Evolutionary conservation across 2,113 vertebrate species (phyloP), one percentile per base, ranked within the genome.

Genomic region (Perccottus glenii): DNA sequence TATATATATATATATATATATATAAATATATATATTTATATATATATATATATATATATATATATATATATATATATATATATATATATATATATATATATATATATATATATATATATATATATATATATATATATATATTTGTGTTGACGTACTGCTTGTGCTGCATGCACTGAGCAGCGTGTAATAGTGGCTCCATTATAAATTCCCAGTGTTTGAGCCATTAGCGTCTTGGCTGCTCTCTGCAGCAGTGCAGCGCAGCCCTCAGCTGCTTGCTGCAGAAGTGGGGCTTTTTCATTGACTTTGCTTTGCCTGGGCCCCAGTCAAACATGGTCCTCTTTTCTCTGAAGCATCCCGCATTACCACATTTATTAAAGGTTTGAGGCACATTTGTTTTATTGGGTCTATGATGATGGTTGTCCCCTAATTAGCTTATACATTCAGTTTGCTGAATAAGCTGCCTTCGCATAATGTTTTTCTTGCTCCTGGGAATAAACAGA

Each of bases 191-290:
- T 45, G 51, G 36, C 68, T 72, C 45, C 52, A 60, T 77, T 60
- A 9, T 38, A 76, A 73, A 68, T 50, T 44, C 38, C 64, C 16
- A 75, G 64, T 63, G 44, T 77, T 80, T 67, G 51, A 74, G 64
- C 56, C 80, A 73, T 75, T 76, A 63, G 69, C 15, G 11, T 53
- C 73, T 78, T 75, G 67, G 70, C 75, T 52, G 19, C 15, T 84
- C 61, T 81, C 83, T 90, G 88, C 85, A 90, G 88, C 88, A 87
- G 78, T 84, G 80, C 88, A 88, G 85, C 75, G 60, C 88, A 87
- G 83, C 73, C 53, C 4, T 77, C 66, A 77, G 70, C 78, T 78
- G 57, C 80, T 61, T 65, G 67, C 85, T 90, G 87, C 80, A 88
- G 82, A 59, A 80, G 69, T 8, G 5, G 43, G 55, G 43, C 11